phyloP scores from a whole-genome alignment of 2,888 invertebrate species.

The Phaedon cochleariae region DNA sequence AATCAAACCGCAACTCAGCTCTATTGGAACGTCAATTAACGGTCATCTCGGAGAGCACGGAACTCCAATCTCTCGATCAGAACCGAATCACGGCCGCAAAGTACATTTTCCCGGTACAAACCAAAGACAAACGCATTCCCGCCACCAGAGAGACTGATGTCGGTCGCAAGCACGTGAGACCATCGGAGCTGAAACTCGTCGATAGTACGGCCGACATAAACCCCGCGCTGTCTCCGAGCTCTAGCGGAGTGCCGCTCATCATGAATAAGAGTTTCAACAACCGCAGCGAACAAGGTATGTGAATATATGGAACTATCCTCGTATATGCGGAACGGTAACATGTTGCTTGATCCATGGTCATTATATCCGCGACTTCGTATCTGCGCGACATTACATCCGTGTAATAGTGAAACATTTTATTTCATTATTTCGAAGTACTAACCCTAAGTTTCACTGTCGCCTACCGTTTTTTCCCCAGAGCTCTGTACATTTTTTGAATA shows the following conservation, averaged over 20 bases:
- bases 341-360: too few relatives aligned
- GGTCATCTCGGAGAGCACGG: constrained; percentile 74
- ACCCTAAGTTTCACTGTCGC: too few relatives aligned
- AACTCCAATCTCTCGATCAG: constrained; percentile 72
- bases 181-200: constrained; percentile 47
- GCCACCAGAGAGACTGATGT: constrained; percentile 26
- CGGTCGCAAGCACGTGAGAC: constrained; percentile 37
- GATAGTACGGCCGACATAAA: constrained; percentile 42
- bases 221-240: constrained; percentile 68
- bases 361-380: too few relatives aligned
- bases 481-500: too few relatives aligned
- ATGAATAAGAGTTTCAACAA: constrained; percentile 54
- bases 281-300: constrained; percentile 47
- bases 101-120: constrained; percentile 56
- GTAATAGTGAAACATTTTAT: too few relatives aligned
- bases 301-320: not conserved
- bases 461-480: too few relatives aligned
- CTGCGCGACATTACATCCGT: too few relatives aligned
- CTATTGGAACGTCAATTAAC: constrained; percentile 73
- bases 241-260: constrained; percentile 75
- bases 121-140: constrained; percentile 59
- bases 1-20: constrained; percentile 69
- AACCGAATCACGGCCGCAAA: constrained; percentile 64
- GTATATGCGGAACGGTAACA: too few relatives aligned
- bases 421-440: too few relatives aligned